Percentiles rank a stretch among this genome's conserved stretches.
Evolutionary conservation across 2,888 invertebrate species (phyloP).

Genomic region (Agonum fuliginosum): DNA sequence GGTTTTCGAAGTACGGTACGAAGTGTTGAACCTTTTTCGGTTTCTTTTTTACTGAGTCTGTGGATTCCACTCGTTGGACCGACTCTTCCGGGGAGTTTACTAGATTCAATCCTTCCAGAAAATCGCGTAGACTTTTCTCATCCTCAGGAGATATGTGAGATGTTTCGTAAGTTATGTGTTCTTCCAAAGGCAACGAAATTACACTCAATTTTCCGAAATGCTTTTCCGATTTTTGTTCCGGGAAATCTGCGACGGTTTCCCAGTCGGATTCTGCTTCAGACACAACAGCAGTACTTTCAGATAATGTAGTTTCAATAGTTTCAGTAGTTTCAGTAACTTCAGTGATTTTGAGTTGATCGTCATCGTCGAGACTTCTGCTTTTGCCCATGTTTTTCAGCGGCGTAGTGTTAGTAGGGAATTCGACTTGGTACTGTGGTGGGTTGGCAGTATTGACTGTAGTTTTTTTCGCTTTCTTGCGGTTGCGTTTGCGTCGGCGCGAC

Average conservation of each 20-base stretch:
- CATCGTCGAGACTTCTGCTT: conserved; percentile 71
- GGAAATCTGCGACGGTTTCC: conserved; percentile 72
- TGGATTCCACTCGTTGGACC: conserved; percentile 62
- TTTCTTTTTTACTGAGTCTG: conserved; percentile 71
- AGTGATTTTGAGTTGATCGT: conserved; percentile 70
- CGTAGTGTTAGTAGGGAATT: conserved; percentile 67
- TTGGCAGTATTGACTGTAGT: not conserved
- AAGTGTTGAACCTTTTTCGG: conserved; percentile 77
- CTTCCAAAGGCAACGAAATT: conserved; percentile 72
- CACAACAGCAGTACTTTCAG: conserved; percentile 75
- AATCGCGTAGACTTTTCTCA: conserved; percentile 75
- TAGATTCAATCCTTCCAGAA: conserved; percentile 76
- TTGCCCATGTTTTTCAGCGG: conserved; percentile 63
- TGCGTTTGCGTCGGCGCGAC: conserved; percentile 64
- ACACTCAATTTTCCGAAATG: conserved; percentile 72
- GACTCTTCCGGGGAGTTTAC: conserved; percentile 73
- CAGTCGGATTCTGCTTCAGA: conserved; percentile 79
- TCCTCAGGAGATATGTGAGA: conserved; percentile 75
- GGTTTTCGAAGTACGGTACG: conserved; percentile 76
- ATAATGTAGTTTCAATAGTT: no score
- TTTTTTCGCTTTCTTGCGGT: conserved; percentile 63
- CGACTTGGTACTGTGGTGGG: conserved; percentile 68
- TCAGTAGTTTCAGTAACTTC: conserved; percentile 70
- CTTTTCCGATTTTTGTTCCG: conserved; percentile 54
- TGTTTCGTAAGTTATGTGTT: conserved; percentile 63